Base-by-base conservation (phyloP, 2,113 vertebrate genomes). In the Phaethornis superciliosus region DNA sequence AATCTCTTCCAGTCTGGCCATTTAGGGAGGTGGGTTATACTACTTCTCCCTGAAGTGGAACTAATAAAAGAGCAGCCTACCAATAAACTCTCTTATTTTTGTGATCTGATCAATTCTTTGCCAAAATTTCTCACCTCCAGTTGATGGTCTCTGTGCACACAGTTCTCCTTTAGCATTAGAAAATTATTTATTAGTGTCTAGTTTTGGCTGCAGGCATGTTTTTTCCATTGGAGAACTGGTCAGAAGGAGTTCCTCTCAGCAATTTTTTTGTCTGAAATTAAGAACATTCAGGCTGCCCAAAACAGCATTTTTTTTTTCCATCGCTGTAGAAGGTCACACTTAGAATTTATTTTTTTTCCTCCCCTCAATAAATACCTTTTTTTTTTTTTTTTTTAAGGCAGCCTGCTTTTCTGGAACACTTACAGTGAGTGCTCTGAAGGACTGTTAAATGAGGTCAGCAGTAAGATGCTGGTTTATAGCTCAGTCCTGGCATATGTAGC, bases 371-470 rank as follows among this genome's bases (percentile, higher is more conserved):
- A 94, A 94, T 93, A 63, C 32, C 71, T 47, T 47, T 47, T 47
- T 47, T 47, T 47, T 85, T 65, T 69, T 85, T 52, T 52, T 56
- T 58, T 58, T 64, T 67, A 56, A 93, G 72, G 79, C 75, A 81
- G 76, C 60, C 67, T 93, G 81, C 88, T 95, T 95, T 93, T 89
- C 89, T 95, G 94, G 89, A 94, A 87, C 92, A 85, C 82, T 81
- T 80, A 26, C 91, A 80, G 59, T 79, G 74, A 79, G 83, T 94
- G 81, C 94, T 94, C 81, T 76, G 81, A 70, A 95, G 92, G 28
- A 83, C 92, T 95, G 84, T 91, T 95, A 95, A 92, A 95, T 95
- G 92, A 96, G 75, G 75, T 95, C 95, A 94, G 81, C 87, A 91
- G 86, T 84, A 74, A 74, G 84, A 70, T 83, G 81, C 71, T 89